These are phyloP conservation scores for Brotula barbata DNA, from an alignment of 2,797 vertebrate genomes.

Conservation along the genomic window DNA sequence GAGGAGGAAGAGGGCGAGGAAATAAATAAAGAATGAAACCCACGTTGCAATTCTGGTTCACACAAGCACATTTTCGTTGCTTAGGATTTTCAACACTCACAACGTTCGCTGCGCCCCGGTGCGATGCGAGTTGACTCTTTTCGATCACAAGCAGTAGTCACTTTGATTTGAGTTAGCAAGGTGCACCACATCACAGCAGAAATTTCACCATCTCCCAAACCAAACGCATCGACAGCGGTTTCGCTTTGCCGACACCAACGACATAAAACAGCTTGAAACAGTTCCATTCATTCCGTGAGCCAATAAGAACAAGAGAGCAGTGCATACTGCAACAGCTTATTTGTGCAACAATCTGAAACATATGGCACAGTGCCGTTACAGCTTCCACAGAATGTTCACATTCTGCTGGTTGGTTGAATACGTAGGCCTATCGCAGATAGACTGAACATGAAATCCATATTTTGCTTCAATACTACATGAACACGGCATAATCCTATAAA, in stretches of 20 bases:
- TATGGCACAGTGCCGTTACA: neutral
- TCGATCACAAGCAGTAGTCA: conserved; percentile 41
- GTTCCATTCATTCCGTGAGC: neutral
- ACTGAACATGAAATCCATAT: conserved; percentile 3
- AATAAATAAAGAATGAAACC: conserved; percentile 30
- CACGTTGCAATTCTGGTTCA: too few species aligned
- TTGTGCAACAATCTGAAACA: neutral
- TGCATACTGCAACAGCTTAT: too few species aligned
- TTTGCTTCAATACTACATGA: conserved; percentile 21
- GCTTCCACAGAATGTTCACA: conserved; percentile 9
- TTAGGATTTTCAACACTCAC: too few species aligned
- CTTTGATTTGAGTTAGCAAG: conserved; percentile 31
- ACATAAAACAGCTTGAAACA: neutral
- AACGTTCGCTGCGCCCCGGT: too few species aligned
- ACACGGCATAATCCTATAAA: conserved; percentile 24
- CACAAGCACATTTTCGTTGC: too few species aligned
- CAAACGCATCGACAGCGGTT: too few species aligned
- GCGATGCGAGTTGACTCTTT: conserved; percentile 16
- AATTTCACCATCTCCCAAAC: conserved; percentile 6
- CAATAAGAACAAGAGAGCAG: too few species aligned
- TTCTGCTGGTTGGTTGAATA: conserved; percentile 22
- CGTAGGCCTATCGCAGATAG: conserved; percentile 29
- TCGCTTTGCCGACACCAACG: too few species aligned
- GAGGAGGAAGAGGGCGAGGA: conserved; percentile 39
- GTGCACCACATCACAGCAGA: conserved; percentile 17